These are phyloP conservation scores for Lamellibrachia luymesi DNA, from an alignment of 1,140 invertebrate genomes.

Conservation along the genomic window DNA sequence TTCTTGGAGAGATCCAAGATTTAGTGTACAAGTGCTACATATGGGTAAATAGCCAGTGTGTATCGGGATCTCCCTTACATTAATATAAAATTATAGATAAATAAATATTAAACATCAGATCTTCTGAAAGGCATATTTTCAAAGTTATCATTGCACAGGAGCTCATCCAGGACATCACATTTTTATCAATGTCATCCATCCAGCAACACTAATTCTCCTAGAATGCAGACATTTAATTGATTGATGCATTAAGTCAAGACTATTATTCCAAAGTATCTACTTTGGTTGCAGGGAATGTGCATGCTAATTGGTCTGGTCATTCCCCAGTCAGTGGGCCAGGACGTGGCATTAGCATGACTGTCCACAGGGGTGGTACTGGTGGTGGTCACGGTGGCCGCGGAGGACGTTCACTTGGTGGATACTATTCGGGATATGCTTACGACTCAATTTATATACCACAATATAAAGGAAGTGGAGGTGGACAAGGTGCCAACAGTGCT, in stretches of 20 bases:
- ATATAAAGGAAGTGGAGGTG: conserved; percentile 40
- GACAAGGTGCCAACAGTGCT: conserved; percentile 19
- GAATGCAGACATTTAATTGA: too few relatives aligned
- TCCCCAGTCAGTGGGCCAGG: conserved; percentile 34
- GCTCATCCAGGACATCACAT: too few relatives aligned
- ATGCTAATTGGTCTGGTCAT: conserved; percentile 40
- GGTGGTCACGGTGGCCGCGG: conserved; percentile 46
- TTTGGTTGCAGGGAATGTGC: conserved; percentile 37
- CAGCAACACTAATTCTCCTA: too few relatives aligned
- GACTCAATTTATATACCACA: conserved; percentile 37
- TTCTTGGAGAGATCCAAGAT: too few relatives aligned
- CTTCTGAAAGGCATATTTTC: too few relatives aligned
- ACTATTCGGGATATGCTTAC: conserved; percentile 38
- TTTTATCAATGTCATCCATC: too few relatives aligned
- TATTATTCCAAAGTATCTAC: not conserved
- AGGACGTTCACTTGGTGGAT: conserved; percentile 35
- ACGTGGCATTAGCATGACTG: conserved; percentile 28
- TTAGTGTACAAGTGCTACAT: too few relatives aligned
- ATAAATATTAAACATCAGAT: too few relatives aligned
- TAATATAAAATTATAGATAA: too few relatives aligned
- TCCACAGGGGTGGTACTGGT: conserved; percentile 36
- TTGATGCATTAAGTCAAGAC: not conserved
- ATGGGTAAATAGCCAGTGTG: too few relatives aligned
- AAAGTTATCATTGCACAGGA: too few relatives aligned
- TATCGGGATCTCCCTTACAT: too few relatives aligned